A percentile compares a stretch with the other conserved stretches of the same genome.
Conservation (phyloP, 2,113 vertebrate genomes). For the Cynopterus brachyotis region DNA sequence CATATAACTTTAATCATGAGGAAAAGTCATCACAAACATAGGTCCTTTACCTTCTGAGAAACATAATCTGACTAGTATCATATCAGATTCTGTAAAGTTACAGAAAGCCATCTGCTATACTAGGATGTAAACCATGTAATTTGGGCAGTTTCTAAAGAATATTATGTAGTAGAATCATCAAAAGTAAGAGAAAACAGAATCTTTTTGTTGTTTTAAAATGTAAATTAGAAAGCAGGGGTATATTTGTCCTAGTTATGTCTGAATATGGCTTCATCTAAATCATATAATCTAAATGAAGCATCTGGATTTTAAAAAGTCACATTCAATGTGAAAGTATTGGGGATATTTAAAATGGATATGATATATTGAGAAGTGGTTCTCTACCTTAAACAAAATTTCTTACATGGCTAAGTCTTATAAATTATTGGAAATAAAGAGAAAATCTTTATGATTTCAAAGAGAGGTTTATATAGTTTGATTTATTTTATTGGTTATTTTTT, state of each 20-base stretch:
- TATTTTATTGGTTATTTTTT: background rate
- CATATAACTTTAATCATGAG: background rate
- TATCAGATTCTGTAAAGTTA: background rate
- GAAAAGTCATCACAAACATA: background rate
- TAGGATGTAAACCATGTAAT: background rate
- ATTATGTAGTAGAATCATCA: background rate
- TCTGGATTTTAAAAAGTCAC: background rate
- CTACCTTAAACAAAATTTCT: background rate
- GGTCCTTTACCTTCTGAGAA: background rate
- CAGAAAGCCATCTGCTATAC: background rate
- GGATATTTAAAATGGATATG: background rate
- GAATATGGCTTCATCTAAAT: conserved; percentile 27
- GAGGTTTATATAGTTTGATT: conserved; percentile 33
- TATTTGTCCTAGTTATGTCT: background rate
- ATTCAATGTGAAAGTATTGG: conserved; percentile 31
- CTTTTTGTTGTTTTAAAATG: background rate
- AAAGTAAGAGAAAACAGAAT: background rate
- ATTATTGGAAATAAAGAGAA: conserved; percentile 37
- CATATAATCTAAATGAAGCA: conserved; percentile 19
- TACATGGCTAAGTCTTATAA: background rate
- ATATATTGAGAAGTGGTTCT: background rate
- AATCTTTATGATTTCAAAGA: conserved; percentile 49
- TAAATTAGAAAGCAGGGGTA: background rate
- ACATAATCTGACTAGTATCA: background rate
- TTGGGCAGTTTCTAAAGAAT: conserved; percentile 30